Evolutionary conservation across 2,888 invertebrate species (phyloP).

Genomic region (Thelaira solivaga): DNA sequence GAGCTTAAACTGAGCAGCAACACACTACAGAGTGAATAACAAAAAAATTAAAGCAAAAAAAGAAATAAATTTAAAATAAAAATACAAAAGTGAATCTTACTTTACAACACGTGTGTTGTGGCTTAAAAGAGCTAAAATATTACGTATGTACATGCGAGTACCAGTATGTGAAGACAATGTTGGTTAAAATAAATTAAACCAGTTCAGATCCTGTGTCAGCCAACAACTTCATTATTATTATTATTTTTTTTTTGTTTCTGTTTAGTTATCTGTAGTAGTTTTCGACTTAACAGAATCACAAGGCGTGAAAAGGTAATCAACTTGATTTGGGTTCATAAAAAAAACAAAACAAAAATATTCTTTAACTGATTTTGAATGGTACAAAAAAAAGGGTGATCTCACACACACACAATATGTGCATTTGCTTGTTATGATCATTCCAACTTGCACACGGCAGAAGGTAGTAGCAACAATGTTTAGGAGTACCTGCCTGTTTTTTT

Average conservation of each 20-base stretch:
- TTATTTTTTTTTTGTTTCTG: neutral
- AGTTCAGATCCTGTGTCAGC: conserved; percentile 57
- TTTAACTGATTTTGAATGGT: neutral
- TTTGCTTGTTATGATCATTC: conserved; percentile 11
- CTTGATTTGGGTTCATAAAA: neutral
- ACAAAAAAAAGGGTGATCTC: neutral
- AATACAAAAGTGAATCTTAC: conserved; percentile 72
- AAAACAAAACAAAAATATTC: neutral
- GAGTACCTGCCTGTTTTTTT: conserved; percentile 11
- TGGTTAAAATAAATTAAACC: conserved; percentile 54
- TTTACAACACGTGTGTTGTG: conserved; percentile 62
- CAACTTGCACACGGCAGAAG: no score
- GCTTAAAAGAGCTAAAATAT: conserved; percentile 1
- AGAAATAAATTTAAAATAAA: conserved; percentile 40
- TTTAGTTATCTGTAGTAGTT: neutral
- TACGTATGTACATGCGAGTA: neutral
- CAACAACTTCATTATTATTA: conserved; percentile 31
- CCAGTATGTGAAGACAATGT: neutral
- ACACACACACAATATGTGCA: no score
- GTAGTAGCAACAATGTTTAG: no score
- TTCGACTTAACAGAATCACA: conserved; percentile 37
- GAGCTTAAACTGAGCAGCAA: conserved; percentile 47
- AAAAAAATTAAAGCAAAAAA: conserved; percentile 39
- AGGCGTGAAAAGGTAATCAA: conserved; percentile 50
- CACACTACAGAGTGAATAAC: conserved; percentile 18